A percentile compares a stretch with the other conserved stretches of the same genome.
These are phyloP conservation scores for Tachycineta bicolor DNA, from an alignment of 2,113 vertebrate species.

Conservation along the genomic window DNA sequence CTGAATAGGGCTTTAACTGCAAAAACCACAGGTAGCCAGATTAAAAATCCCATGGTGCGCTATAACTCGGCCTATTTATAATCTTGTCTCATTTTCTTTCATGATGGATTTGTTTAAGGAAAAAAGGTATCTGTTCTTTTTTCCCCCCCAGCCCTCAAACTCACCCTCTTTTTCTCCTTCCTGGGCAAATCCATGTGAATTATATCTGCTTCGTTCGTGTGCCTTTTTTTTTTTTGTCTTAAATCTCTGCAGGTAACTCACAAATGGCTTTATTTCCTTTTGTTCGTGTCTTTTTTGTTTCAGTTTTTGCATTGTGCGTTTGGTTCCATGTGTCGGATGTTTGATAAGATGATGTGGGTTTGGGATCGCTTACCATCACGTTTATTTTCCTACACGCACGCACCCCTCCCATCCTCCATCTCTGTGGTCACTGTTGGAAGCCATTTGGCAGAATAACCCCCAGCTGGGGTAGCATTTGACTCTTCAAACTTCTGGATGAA, in stretches of 20 bases:
- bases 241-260: slow-evolving; percentile 74
- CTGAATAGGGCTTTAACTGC: slow-evolving; percentile 79
- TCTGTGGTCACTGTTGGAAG: slow-evolving; percentile 88
- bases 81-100: slow-evolving; percentile 82
- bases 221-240: slow-evolving; percentile 64
- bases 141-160: slow-evolving; percentile 19
- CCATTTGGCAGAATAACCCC: slow-evolving; percentile 89
- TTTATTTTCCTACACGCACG: slow-evolving; percentile 60
- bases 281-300: slow-evolving; percentile 62
- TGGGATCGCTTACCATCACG: slow-evolving; percentile 62
- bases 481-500: slow-evolving; percentile 89
- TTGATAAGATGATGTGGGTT: slow-evolving; percentile 65
- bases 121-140: slow-evolving; percentile 75
- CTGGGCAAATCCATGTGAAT: slow-evolving; percentile 76
- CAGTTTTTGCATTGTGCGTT: slow-evolving; percentile 56
- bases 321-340: slow-evolving; percentile 58
- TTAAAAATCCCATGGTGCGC: slow-evolving; percentile 80
- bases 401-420: slow-evolving; percentile 78
- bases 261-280: slow-evolving; percentile 63
- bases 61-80: slow-evolving; percentile 82
- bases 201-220: slow-evolving; percentile 59
- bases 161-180: slow-evolving; percentile 68
- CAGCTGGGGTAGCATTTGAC: slow-evolving; percentile 87
- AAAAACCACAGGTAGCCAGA: slow-evolving; percentile 85
- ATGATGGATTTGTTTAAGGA: slow-evolving; percentile 78